Evolutionary conservation across 2,888 invertebrate species (phyloP).

Genomic region (Mythimna ferrago): DNA sequence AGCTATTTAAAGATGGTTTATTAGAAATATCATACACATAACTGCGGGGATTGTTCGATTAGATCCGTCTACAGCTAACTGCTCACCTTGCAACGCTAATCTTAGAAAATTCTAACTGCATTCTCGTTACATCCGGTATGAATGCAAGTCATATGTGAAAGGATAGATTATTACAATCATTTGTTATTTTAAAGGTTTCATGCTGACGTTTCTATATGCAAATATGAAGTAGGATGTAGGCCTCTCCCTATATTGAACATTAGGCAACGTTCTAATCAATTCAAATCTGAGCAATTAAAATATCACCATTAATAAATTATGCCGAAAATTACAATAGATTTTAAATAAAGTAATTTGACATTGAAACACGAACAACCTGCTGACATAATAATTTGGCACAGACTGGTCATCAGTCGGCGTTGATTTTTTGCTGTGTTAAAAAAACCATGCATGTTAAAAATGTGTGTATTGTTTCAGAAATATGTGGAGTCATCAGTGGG

Average conservation of each 20-base stretch:
- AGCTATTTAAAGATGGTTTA: slow-evolving; percentile 10
- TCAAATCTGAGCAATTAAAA: slow-evolving; percentile 1
- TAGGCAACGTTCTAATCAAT: background rate
- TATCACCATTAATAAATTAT: slow-evolving; percentile 6
- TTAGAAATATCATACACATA: slow-evolving; percentile 3
- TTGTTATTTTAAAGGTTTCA: slow-evolving; percentile 26
- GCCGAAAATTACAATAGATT: slow-evolving; percentile 4
- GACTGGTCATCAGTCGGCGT: background rate
- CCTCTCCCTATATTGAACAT: slow-evolving; percentile 3
- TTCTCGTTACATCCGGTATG: slow-evolving; percentile 46
- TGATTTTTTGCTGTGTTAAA: slow-evolving; percentile 13
- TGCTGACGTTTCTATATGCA: slow-evolving; percentile 14
- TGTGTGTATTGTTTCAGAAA: slow-evolving; percentile 89
- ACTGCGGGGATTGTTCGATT: background rate
- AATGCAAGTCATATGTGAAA: slow-evolving; percentile 46
- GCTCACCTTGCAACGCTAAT: slow-evolving; percentile 40
- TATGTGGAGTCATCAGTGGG: slow-evolving; percentile 93
- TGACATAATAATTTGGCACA: slow-evolving; percentile 16
- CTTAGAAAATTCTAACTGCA: slow-evolving; percentile 37
- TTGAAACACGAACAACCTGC: slow-evolving; percentile 19
- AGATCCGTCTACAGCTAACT: slow-evolving; percentile 32
- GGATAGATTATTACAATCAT: slow-evolving; percentile 29
- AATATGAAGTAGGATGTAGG: background rate
- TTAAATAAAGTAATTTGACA: slow-evolving; percentile 12
- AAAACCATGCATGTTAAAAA: slow-evolving; percentile 4